Evolutionary conservation across 2,797 vertebrate genomes (phyloP).

Genomic region (Sebastiscus tertius): DNA sequence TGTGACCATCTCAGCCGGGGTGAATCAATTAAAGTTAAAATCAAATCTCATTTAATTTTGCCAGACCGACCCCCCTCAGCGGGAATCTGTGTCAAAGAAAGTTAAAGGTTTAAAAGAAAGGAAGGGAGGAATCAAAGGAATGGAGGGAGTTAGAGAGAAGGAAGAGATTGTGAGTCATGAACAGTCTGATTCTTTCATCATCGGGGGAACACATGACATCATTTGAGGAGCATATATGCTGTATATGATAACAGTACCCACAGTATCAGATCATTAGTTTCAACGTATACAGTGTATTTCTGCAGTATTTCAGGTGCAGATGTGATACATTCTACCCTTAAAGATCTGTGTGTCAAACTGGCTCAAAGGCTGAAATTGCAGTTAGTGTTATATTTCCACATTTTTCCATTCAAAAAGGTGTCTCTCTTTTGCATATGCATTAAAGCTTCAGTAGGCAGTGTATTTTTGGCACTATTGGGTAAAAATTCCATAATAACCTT

Average conservation of each 20-base stretch:
- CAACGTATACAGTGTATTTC: neutral
- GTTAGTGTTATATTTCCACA: neutral
- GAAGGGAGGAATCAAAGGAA: neutral
- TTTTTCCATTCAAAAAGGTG: neutral
- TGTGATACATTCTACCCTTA: neutral
- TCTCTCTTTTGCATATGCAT: neutral
- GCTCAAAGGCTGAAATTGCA: neutral
- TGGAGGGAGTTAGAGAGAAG: neutral
- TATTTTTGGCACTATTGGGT: too few relatives aligned
- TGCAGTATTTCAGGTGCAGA: neutral
- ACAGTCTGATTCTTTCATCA: neutral
- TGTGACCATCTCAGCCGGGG: slow-evolving; percentile 49
- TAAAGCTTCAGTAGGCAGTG: too few relatives aligned
- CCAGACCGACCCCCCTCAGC: neutral
- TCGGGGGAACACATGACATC: neutral
- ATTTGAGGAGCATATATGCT: neutral
- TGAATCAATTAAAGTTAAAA: slow-evolving; percentile 73
- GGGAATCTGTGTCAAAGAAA: slow-evolving; percentile 25
- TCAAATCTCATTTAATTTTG: slow-evolving; percentile 69
- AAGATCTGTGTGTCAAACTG: neutral
- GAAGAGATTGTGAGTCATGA: neutral
- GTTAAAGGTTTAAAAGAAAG: slow-evolving; percentile 30
- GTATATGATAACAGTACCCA: neutral
- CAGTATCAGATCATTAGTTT: neutral
- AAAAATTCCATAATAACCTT: too few relatives aligned